phyloP scores from a whole-genome alignment of 1,140 invertebrate genomes.

The Meloidogyne chitwoodi region DNA sequence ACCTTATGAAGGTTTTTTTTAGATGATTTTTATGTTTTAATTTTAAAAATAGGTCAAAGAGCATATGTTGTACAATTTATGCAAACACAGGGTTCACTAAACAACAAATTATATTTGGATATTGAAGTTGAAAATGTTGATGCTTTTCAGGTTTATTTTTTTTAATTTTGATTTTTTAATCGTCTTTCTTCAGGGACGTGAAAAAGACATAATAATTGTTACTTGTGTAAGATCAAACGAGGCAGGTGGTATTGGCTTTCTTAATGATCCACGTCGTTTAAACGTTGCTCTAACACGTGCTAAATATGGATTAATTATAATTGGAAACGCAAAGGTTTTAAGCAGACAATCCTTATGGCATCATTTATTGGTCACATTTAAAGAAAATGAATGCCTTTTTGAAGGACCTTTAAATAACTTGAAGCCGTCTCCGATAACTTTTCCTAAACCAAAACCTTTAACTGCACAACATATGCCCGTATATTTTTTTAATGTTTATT shows the following conservation, averaged over 20 bases:
- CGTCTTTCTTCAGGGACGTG: slow-evolving; percentile 68
- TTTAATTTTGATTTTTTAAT: slow-evolving; percentile 18
- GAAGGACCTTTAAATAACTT: slow-evolving; percentile 95
- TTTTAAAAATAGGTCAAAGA: slow-evolving; percentile 70
- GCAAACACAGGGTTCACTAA: slow-evolving; percentile 94
- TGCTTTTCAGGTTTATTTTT: slow-evolving; percentile 70
- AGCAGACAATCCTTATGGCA: slow-evolving; percentile 94
- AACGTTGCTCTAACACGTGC: slow-evolving; percentile 96
- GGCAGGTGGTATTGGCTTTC: slow-evolving; percentile 85
- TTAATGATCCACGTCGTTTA: slow-evolving; percentile 91
- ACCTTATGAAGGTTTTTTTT: background rate
- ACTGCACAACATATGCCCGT: slow-evolving; percentile 87
- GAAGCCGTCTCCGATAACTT: slow-evolving; percentile 91
- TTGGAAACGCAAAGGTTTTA: slow-evolving; percentile 96
- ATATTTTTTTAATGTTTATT: slow-evolving; percentile 26
- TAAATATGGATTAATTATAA: slow-evolving; percentile 92
- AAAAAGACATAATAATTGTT: slow-evolving; percentile 95
- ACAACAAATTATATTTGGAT: slow-evolving; percentile 93
- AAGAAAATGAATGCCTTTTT: slow-evolving; percentile 92
- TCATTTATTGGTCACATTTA: slow-evolving; percentile 92
- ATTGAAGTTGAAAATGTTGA: slow-evolving; percentile 99
- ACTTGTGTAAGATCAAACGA: slow-evolving; percentile 82
- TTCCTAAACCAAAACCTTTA: slow-evolving; percentile 91
- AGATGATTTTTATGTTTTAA: background rate
- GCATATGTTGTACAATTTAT: slow-evolving; percentile 96